Percentiles rank a stretch among this genome's conserved stretches.
These are phyloP conservation scores for Prinia subflava DNA, from an alignment of 2,113 vertebrate genomes.

Conservation along the genomic window DNA sequence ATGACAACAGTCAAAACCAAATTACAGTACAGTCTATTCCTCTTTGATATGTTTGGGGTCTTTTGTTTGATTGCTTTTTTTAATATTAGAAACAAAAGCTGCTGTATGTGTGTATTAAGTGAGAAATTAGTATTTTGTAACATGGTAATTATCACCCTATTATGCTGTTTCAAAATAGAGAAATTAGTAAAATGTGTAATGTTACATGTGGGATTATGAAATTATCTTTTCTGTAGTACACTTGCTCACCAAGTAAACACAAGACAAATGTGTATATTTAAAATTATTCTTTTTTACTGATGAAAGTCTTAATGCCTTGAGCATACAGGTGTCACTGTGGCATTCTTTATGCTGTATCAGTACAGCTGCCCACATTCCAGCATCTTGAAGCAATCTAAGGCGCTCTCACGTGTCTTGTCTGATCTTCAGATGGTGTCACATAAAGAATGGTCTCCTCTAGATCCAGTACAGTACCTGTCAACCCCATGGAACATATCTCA, in stretches of 20 bases:
- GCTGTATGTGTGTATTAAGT: neutral
- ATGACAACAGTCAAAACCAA: neutral
- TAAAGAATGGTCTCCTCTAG: neutral
- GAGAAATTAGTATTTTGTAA: neutral
- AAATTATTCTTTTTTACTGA: neutral
- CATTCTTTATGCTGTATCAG: neutral
- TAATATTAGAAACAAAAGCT: neutral
- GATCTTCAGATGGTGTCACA: neutral
- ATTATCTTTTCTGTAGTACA: neutral
- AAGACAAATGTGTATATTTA: neutral
- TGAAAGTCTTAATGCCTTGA: neutral
- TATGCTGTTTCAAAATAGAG: neutral
- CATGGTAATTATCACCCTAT: neutral
- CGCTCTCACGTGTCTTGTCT: accelerated
- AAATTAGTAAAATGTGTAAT: neutral
- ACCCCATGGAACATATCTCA: neutral
- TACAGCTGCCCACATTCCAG: neutral
- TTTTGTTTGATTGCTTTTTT: neutral
- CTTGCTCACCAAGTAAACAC: neutral
- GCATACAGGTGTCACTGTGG: neutral
- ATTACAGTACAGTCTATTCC: neutral
- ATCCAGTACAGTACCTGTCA: neutral
- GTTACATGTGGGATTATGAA: neutral
- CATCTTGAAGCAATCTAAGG: neutral
- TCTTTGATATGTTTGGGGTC: neutral